Evolutionary conservation across 2,888 invertebrate species (phyloP), one percentile per base, ranked within the genome.

Genomic region (Cheilosia soror): DNA sequence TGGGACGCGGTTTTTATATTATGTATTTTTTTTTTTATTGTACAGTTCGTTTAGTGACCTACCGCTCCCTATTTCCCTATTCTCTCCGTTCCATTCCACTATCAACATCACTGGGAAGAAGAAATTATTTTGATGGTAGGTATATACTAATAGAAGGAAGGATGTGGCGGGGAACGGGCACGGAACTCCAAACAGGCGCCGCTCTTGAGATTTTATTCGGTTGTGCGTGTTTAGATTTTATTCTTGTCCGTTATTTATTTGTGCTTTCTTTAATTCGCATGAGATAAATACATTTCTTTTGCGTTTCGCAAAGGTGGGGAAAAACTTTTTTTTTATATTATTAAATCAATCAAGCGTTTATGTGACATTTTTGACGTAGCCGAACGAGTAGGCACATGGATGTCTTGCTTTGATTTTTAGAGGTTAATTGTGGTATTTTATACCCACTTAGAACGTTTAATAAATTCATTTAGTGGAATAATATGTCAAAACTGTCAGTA

Each of bases 201-300:
- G 57, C 75, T 84, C 65, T 69, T 75, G 25, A 75, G 79, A 20
- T 69, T 79, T 69, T 65, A 63, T 75, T 83, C 44, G 65, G 58
- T 33, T 75, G 58, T 75, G 83, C 83, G 83, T 79, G 73, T 79
- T 84, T 63, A 33, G 73, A 53, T 63, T 72, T 62, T 51, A 62
- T 42, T 72, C 51, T 27, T 51, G 13, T 40, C 31, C 29, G 40
- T 33, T 58, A 44, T 65, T 75, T 75, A 73, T 62, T 60, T 62
- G 47, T 55, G 68, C n/a, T 33, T 15, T 37, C 31, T 33, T 49
- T 71, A 58, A 44, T 76, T 69, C 53, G 81, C 58, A 49, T 51
- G 42, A 15, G 62, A 65, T 69, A 69, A 58, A 73, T 47, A 55
- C 20, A 62, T 49, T 73, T 53, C 55, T 78, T 63, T 53, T 72